phyloP scores from a whole-genome alignment of 1,140 invertebrate species.

The Drosophila bocki region DNA sequence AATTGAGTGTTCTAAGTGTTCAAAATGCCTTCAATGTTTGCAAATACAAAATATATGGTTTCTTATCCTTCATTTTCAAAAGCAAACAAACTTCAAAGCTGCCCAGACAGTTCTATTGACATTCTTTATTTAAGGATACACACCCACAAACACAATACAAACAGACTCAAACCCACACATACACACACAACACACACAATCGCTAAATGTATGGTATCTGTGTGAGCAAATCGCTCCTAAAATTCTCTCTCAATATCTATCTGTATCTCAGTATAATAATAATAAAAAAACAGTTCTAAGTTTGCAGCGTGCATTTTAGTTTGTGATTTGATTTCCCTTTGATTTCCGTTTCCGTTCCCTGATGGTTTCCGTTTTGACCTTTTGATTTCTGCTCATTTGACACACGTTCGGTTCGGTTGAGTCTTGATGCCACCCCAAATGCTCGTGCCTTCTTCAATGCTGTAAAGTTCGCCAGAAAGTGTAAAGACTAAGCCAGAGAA shows the following conservation, averaged over 20 bases:
- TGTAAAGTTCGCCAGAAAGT: conserved; percentile 57
- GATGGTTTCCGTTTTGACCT: conserved; percentile 51
- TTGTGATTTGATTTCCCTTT: conserved; percentile 43
- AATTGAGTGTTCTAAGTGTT: conserved; percentile 81
- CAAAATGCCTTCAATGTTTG: conserved; percentile 81
- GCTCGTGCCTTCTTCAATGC: conserved; percentile 55
- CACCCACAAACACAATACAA: conserved; percentile 33
- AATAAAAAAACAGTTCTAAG: conserved; percentile 41
- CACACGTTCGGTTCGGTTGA: conserved; percentile 63
- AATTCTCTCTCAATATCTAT: conserved; percentile 33
- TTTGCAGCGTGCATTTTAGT: conserved; percentile 69
- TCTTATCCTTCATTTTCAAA: conserved; percentile 60
- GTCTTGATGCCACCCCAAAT: conserved; percentile 53
- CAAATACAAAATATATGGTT: conserved; percentile 74
- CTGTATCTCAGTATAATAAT: conserved; percentile 34
- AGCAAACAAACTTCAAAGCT: conserved; percentile 62
- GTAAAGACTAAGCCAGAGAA: conserved; percentile 46
- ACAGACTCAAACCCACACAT: conserved; percentile 31
- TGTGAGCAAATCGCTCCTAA: conserved; percentile 58
- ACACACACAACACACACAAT: conserved; percentile 41
- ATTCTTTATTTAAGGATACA: conserved; percentile 46
- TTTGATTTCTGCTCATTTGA: conserved; percentile 61
- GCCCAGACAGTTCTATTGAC: conserved; percentile 39
- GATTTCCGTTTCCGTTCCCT: conserved; percentile 39
- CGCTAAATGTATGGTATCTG: conserved; percentile 72